A percentile compares a stretch with the other conserved stretches of the same genome.
phyloP scores from a whole-genome alignment of 1,140 invertebrate species.

The Drosophila jambulina region DNA sequence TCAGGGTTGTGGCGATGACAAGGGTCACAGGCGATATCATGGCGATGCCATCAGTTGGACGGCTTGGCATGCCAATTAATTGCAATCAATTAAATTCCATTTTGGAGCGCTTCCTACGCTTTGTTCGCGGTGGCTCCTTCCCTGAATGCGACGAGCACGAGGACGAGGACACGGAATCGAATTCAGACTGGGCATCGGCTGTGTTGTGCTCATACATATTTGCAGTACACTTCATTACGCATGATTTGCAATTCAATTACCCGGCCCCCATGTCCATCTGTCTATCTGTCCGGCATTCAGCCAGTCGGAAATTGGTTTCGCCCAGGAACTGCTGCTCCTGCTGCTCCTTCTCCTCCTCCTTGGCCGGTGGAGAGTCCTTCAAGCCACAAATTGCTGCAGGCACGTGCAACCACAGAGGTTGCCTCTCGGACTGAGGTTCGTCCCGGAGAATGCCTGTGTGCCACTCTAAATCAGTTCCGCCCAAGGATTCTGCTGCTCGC shows the following conservation, averaged over 20 bases:
- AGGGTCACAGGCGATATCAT: constrained; percentile 5
- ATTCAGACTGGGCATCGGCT: background rate
- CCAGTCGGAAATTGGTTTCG: constrained; percentile 49
- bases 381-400: constrained; percentile 34
- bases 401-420: constrained; percentile 33
- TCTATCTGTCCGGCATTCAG: constrained; percentile 37
- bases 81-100: constrained; percentile 75
- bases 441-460: constrained; percentile 5
- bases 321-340: constrained; percentile 1
- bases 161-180: background rate
- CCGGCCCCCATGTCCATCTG: constrained; percentile 40
- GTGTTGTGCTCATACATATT: constrained; percentile 62
- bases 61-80: constrained; percentile 67
- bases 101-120: constrained; percentile 36
- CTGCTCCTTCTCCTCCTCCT: background rate
- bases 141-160: background rate
- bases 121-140: constrained; percentile 3
- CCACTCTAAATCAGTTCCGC: constrained; percentile 1
- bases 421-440: constrained; percentile 6
- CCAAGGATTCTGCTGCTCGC: background rate
- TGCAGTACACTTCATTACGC: constrained; percentile 76
- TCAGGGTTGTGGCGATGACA: constrained; percentile 14
- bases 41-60: background rate
- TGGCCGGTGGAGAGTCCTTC: constrained; percentile 6
- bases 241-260: constrained; percentile 83